These are phyloP conservation scores for Harpagifer antarcticus DNA, from an alignment of 2,797 vertebrate genomes.

Conservation along the genomic window DNA sequence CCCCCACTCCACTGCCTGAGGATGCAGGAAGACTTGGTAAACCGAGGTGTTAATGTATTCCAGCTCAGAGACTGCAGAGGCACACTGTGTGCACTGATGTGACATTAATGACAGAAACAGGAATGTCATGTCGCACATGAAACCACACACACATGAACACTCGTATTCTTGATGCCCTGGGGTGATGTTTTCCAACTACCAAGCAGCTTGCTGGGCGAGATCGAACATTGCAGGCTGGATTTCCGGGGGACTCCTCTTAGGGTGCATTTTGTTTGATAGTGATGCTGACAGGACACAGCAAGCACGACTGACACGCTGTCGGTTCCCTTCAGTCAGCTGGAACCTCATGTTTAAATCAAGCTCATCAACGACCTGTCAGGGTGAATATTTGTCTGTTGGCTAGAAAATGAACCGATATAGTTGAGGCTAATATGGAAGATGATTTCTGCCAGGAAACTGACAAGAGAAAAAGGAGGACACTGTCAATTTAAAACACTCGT, in stretches of 20 bases:
- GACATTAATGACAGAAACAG: slow-evolving; percentile 70
- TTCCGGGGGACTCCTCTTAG: slow-evolving; percentile 40
- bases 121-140: slow-evolving; percentile 55
- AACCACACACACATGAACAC: slow-evolving; percentile 39
- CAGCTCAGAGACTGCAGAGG: slow-evolving; percentile 48
- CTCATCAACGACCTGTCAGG: slow-evolving; percentile 44
- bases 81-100: slow-evolving; percentile 73
- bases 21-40: slow-evolving; percentile 54
- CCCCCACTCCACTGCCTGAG: slow-evolving; percentile 49
- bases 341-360: slow-evolving; percentile 70
- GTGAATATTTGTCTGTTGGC: slow-evolving; percentile 13
- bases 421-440: slow-evolving; percentile 7
- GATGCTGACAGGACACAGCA: slow-evolving; percentile 61
- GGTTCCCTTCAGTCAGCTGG: slow-evolving; percentile 59
- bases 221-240: slow-evolving; percentile 41
- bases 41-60: slow-evolving; percentile 77
- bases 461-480: too few species aligned
- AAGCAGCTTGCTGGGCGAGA: slow-evolving; percentile 46
- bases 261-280: slow-evolving; percentile 50
- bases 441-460: neutral
- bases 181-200: slow-evolving; percentile 53
- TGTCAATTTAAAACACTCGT: neutral
- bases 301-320: slow-evolving; percentile 66
- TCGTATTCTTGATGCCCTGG: slow-evolving; percentile 43
- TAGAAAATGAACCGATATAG: neutral